A percentile compares a stretch with the other conserved stretches of the same genome.
Evolutionary conservation across 2,888 invertebrate genomes (phyloP).

Genomic region (Liopterus haemorrhoidalis): DNA sequence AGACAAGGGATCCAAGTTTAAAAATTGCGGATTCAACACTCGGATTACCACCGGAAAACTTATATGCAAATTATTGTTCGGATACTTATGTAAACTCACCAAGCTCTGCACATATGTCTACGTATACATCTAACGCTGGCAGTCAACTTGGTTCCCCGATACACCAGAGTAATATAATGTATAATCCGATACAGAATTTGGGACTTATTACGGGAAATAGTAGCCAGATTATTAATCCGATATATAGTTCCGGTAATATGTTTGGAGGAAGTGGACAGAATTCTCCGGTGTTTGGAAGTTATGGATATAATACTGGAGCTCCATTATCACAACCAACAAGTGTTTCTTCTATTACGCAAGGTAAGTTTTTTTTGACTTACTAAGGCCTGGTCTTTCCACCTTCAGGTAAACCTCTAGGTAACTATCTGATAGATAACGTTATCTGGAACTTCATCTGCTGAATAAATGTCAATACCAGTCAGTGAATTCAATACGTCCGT

Average conservation of each 20-base stretch:
- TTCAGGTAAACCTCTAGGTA: too few species aligned
- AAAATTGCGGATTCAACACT: constrained; percentile 35
- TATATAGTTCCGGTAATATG: constrained; percentile 41
- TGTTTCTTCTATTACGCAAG: constrained; percentile 55
- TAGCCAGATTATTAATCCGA: constrained; percentile 40
- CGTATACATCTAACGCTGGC: constrained; percentile 39
- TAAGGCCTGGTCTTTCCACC: too few species aligned
- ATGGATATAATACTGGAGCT: constrained; percentile 3
- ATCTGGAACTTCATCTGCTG: too few species aligned
- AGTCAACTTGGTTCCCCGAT: constrained; percentile 40
- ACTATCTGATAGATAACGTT: too few species aligned
- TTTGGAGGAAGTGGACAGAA: constrained; percentile 37
- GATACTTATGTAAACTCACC: constrained; percentile 35
- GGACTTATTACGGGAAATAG: constrained; percentile 37
- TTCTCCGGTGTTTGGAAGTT: constrained; percentile 27
- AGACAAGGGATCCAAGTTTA: constrained; percentile 23
- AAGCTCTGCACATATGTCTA: constrained; percentile 36
- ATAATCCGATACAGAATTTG: constrained; percentile 38
- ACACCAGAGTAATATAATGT: constrained; percentile 36
- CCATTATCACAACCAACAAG: constrained; percentile 36
- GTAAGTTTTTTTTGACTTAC: constrained; percentile 35
- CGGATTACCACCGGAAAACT: constrained; percentile 29
- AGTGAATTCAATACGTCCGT: too few species aligned
- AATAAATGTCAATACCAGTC: too few species aligned
- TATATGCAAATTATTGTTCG: constrained; percentile 24